Evolutionary conservation across 92 coral and sea anemone species (phyloP).

Genomic region (Parazoanthus swiftii): DNA sequence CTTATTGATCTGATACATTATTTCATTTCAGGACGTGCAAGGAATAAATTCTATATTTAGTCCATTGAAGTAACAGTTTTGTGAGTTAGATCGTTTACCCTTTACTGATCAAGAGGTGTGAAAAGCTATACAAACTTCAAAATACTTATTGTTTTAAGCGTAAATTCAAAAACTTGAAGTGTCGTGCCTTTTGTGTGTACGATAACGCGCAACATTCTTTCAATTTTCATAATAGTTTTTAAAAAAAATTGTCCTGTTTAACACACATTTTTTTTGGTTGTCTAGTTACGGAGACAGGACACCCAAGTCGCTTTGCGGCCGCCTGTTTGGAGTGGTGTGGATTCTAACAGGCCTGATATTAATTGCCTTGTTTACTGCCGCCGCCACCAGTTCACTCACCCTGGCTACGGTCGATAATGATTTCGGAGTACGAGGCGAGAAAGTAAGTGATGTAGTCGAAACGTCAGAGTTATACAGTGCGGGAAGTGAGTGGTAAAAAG

Average conservation of each 20-base stretch:
- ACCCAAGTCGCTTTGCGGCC: slow-evolving; percentile 78
- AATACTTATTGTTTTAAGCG: not conserved
- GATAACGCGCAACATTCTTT: no score
- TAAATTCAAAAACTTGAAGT: no score
- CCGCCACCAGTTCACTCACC: slow-evolving; percentile 67
- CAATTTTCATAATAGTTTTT: no score
- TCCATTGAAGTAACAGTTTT: no score
- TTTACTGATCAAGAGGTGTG: no score
- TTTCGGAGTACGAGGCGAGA: slow-evolving; percentile 54
- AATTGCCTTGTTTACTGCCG: slow-evolving; percentile 79
- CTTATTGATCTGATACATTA: no score
- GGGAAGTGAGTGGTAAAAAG: slow-evolving; percentile 48
- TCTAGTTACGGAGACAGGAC: slow-evolving; percentile 83
- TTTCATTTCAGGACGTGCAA: no score
- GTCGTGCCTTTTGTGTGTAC: no score
- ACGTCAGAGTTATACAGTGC: slow-evolving; percentile 34
- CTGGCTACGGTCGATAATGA: slow-evolving; percentile 32
- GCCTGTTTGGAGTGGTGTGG: slow-evolving; percentile 80
- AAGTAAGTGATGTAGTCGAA: slow-evolving; percentile 44
- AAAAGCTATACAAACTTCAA: no score
- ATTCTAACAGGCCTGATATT: slow-evolving; percentile 68
- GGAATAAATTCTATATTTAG: no score
- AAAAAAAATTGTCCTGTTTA: no score
- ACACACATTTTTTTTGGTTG: not conserved
- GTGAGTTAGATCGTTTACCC: no score